A percentile compares a stretch with the other conserved stretches of the same genome.
Conservation (phyloP, 2,888 invertebrate genomes). For the Thymelicus acteon region DNA sequence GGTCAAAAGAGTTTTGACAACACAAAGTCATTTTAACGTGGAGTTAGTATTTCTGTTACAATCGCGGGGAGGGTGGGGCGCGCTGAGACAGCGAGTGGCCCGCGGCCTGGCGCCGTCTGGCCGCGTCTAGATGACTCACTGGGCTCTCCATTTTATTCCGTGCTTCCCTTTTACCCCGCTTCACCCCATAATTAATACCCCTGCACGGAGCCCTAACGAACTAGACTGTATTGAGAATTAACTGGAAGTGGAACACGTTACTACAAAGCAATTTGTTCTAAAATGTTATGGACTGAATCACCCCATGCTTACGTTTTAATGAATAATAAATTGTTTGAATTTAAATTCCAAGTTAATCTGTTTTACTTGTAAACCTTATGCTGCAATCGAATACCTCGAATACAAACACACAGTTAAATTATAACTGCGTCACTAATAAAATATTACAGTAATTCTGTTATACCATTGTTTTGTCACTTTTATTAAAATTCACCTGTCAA, state of each 20-base stretch:
- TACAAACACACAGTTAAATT: too few species aligned
- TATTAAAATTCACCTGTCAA: too few species aligned
- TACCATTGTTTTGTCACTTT: too few species aligned
- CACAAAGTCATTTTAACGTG: constrained; percentile 29
- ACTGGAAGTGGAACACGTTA: constrained; percentile 35
- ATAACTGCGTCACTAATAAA: too few species aligned
- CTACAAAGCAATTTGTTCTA: constrained; percentile 33
- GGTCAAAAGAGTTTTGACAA: constrained; percentile 35
- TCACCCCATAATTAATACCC: constrained; percentile 73
- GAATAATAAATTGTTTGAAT: too few species aligned
- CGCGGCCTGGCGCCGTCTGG: constrained; percentile 74
- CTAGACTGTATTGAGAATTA: constrained; percentile 29
- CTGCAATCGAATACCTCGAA: too few species aligned
- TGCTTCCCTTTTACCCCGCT: constrained; percentile 66
- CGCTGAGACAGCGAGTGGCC: constrained; percentile 62
- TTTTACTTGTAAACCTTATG: too few species aligned
- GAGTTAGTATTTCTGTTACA: constrained; percentile 40
- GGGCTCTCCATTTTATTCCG: constrained; percentile 65
- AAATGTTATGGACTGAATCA: constrained; percentile 17
- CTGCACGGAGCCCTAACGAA: constrained; percentile 42
- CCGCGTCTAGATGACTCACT: constrained; percentile 71
- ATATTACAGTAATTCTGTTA: too few species aligned
- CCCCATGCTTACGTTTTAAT: not conserved
- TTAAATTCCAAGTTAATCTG: too few species aligned
- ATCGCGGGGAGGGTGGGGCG: constrained; percentile 55